Evolutionary conservation across 2,797 vertebrate species (phyloP), one percentile per base, ranked within the genome.

Genomic region (Anguilla megastoma): DNA sequence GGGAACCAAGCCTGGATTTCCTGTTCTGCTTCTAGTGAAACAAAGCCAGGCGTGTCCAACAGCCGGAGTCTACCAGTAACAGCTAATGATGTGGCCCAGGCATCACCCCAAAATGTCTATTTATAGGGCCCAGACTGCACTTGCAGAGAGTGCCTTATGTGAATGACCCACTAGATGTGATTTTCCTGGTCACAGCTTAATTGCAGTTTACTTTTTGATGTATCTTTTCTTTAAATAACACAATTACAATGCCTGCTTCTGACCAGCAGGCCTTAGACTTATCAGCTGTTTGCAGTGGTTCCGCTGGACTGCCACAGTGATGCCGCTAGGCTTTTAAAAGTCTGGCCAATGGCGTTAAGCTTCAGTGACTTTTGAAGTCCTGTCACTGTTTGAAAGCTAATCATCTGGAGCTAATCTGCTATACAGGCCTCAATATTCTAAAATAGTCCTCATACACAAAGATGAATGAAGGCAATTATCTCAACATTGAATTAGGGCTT

Each of bases 381-480:
- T 24, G 18, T 24, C 18, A 9, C 45, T n/a, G 71, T 76, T 76
- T 76, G 79, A 50, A 82, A 33, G 41, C 79, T 50, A 82, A 50
- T 50, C 45, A 50, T 82, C 21, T 50, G 79, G 18, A 82, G 79
- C 79, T 48, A 48, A 48, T 82, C 79, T 48, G 41, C 79, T 8
- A 82, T 8, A 50, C 79, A 14, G 79, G 6, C 79, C 45, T 50
- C 41, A 50, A 50, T 48, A 48, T 24, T 82, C 79, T 48, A 9
- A 48, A 50, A 21, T n/a, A 16, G 4, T 82, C 18, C 45, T 48
- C 79, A 10, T 76, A 16, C 41, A 82, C 18, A n/a, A 24, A 82
- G 41, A 82, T 50, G 18, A 82, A 82, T 82, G 41, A 80, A 80
- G 21, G 36, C 41, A 82, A 82, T 79, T 79, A 79, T 79, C 74